Evolutionary conservation across 1,140 invertebrate genomes (phyloP).

Genomic region (Pantala flavescens): DNA sequence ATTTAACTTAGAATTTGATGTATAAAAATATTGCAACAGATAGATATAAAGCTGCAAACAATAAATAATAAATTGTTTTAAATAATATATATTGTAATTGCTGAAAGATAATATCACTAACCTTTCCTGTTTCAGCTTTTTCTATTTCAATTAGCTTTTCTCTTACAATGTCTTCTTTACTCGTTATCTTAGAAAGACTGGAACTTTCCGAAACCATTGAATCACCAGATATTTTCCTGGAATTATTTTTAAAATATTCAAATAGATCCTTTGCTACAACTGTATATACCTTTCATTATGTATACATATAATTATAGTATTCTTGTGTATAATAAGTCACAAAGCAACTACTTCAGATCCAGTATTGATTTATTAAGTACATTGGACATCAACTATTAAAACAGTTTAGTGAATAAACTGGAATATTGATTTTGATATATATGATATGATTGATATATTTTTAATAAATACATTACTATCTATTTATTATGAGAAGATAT

Average conservation of each 20-base stretch:
- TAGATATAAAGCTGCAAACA: too few species aligned
- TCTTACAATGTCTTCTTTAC: slow-evolving; percentile 33
- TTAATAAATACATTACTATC: too few species aligned
- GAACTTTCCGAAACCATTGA: neutral
- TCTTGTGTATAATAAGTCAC: neutral
- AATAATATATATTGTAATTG: too few species aligned
- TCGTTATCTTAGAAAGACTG: slow-evolving; percentile 22
- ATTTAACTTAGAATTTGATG: too few species aligned
- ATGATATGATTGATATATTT: too few species aligned
- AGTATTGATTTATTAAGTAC: neutral
- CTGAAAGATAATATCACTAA: slow-evolving; percentile 37
- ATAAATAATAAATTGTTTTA: too few species aligned
- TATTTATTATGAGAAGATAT: too few species aligned
- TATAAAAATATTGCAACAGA: too few species aligned
- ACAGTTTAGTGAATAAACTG: neutral
- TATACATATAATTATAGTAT: neutral
- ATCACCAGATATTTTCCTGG: neutral
- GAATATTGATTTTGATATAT: neutral
- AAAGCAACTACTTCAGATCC: neutral
- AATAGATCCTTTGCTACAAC: neutral
- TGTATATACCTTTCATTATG: neutral
- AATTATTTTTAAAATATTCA: neutral
- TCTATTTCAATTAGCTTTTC: slow-evolving; percentile 79
- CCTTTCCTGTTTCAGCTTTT: slow-evolving; percentile 82
- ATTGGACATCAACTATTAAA: neutral